These are phyloP conservation scores for Ceratosolen solmsi DNA, from an alignment of 1,140 invertebrate species.

Conservation along the genomic window DNA sequence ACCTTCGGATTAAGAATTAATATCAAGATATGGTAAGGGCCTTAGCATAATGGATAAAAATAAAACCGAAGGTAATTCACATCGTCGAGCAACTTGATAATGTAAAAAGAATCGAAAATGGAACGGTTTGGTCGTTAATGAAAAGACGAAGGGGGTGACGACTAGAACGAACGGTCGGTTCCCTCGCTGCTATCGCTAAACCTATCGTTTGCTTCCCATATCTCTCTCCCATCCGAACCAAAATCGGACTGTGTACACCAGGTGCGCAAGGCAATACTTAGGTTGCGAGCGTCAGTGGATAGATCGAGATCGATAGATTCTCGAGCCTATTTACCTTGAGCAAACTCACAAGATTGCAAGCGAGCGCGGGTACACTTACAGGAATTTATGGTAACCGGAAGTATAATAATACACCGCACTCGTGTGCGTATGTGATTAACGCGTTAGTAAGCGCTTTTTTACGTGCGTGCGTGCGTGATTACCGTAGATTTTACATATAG, in stretches of 20 bases:
- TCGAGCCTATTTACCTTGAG: slow-evolving; percentile 50
- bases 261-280: neutral
- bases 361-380: neutral
- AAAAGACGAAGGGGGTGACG: slow-evolving; percentile 18
- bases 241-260: neutral
- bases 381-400: slow-evolving; percentile 48
- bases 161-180: slow-evolving; percentile 51
- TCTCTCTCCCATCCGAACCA: slow-evolving; percentile 13
- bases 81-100: neutral
- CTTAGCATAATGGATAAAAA: too few relatives aligned
- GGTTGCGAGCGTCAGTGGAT: slow-evolving; percentile 5
- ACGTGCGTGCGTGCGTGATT: too few relatives aligned
- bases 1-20: too few relatives aligned
- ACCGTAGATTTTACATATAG: too few relatives aligned
- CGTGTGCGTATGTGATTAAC: too few relatives aligned
- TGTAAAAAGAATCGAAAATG: neutral
- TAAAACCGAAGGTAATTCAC: neutral
- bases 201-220: slow-evolving; percentile 37
- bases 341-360: slow-evolving; percentile 13
- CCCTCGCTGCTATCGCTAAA: slow-evolving; percentile 51
- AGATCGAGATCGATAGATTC: slow-evolving; percentile 47
- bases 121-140: neutral
- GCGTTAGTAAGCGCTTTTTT: too few relatives aligned
- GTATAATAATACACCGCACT: neutral
- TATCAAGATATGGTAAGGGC: too few relatives aligned